Evolutionary conservation across 2,888 invertebrate genomes (phyloP), one percentile per base, ranked within the genome.

Genomic region (Drosophila rubida): DNA sequence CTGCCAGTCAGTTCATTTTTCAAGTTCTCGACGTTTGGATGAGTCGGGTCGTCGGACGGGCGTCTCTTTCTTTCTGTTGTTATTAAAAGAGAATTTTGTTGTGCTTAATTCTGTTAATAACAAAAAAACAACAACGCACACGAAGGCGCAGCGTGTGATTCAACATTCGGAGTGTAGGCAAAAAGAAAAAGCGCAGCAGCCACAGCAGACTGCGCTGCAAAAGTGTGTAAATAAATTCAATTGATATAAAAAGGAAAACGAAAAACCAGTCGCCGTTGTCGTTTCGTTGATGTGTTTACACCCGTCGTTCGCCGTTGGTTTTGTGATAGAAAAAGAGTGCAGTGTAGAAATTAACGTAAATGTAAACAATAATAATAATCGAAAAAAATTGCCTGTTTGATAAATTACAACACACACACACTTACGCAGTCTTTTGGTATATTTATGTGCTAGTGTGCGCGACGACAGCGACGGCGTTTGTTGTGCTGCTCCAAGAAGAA

Each of bases 151-250:
- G 61, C 45, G 57, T 75, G 50, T 57, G 54, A 60, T 48, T 66
- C 51, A 71, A 50, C 37, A 32, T 23, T 11, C 49, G 19, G 19
- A 32, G 30, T 59, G 42, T 59, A 23, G 27, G 49, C 49, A 54
- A 39, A 53, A 63, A 55, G 19, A 41, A 53, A 53, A 65, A 72
- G 69, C 62, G 60, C 63, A 69, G 60, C 25, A 25, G 25, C 19
- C 19, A 19, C 2, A 27, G 32, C 32, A 58, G 70, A 55, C 49
- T 57, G 63, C 62, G 63, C 65, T 57, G 68, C 68, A 46, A 49
- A 62, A 74, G 67, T 62, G 79, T 79, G 74, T 69, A 79, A 74
- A 87, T 87, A 76, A 84, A 85, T 85, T 77, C 50, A 81, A 85
- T 79, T 77, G 72, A 79, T 66, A 55, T 64, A 64, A 78, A 32